Evolutionary conservation across 1,140 invertebrate species (phyloP), one percentile per base, ranked within the genome.

Genomic region (Drosophila kohkoa): DNA sequence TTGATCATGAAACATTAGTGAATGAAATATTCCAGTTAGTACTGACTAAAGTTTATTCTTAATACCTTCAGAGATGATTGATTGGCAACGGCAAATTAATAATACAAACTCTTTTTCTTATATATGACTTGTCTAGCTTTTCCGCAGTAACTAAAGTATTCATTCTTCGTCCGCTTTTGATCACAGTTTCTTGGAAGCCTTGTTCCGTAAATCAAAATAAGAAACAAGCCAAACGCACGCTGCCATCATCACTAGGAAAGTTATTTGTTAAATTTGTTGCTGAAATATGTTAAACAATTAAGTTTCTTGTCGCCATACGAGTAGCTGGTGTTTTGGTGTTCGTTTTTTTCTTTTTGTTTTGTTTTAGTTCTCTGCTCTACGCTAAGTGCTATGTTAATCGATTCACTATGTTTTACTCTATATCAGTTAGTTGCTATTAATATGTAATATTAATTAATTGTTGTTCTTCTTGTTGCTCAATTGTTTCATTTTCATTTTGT

Each of bases 361-460:
- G 10, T 41, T 59, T 64, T 20, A 30, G 28, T 52, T 59, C 25
- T 15, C 68, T 68, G 69, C 35, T 65, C 77, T 82, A 75, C 54
- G 43, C 62, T 73, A 79, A 60, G 52, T 76, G 51, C 81, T 83
- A 80, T 48, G 54, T 73, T 77, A 57, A 38, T 74, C 58, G 68
- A 59, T 81, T 81, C 55, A 48, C 75, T 78, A 82, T 80, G 16
- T 65, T 71, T 75, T 66, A 83, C 38, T 64, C 79, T 87, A 82
- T 52, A 55, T 77, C 62, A 48, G 64, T 79, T 85, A 74, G 62
- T 79, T 71, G 52, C 74, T 86, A 82, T 74, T 70, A 65, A 60
- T 65, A 54, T 51, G 30, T 52, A 11, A 51, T 62, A 30, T 77
- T 66, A 54, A 77, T 73, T 80, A 74, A 74, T 88, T 87, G 72